phyloP scores from a whole-genome alignment of 2,888 invertebrate genomes.

The Pachydiplax longipennis region DNA sequence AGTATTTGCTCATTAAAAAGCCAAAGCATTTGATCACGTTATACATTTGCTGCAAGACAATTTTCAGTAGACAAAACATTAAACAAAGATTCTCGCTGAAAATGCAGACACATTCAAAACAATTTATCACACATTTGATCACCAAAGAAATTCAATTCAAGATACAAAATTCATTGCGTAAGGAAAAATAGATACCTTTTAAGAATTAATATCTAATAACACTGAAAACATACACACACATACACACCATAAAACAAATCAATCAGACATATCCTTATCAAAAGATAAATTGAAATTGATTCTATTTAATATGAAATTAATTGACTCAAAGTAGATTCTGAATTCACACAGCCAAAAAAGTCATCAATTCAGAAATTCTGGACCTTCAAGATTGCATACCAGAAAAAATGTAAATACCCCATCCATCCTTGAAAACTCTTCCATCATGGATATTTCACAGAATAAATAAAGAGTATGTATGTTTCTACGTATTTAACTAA shows the following conservation, averaged over 20 bases:
- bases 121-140: background rate
- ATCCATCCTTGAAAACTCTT: background rate
- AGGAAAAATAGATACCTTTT: background rate
- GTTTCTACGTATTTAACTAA: background rate
- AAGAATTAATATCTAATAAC: background rate
- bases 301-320: background rate
- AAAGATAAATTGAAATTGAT: background rate
- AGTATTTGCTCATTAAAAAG: background rate
- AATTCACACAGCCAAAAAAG: background rate
- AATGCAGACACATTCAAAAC: background rate
- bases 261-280: background rate
- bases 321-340: background rate
- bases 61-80: background rate
- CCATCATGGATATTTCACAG: background rate
- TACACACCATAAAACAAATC: background rate
- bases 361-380: background rate
- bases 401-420: background rate
- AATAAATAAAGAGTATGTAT: background rate
- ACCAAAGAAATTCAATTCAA: background rate
- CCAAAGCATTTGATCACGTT: background rate
- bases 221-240: background rate
- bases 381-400: background rate
- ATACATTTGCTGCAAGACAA: background rate
- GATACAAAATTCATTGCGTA: background rate
- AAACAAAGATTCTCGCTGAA: background rate